Percentiles rank a stretch among this genome's conserved stretches.
phyloP scores from a whole-genome alignment of 2,888 invertebrate genomes.

The Chrysolina haemoptera region DNA sequence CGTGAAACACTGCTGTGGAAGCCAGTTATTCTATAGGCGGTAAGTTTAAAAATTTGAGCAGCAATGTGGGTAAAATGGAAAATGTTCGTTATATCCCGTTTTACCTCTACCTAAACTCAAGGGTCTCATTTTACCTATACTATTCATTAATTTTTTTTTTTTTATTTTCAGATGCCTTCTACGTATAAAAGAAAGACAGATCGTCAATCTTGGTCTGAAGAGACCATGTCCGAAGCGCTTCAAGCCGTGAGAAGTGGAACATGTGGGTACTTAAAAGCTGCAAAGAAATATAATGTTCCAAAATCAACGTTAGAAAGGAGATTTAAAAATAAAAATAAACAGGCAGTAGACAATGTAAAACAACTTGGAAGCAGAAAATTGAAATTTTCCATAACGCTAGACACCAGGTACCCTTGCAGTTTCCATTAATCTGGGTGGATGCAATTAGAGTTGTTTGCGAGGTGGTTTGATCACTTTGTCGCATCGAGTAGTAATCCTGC shows the following conservation, averaged over 20 bases:
- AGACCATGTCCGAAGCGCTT: conserved; percentile 7
- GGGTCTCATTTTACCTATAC: too few relatives aligned
- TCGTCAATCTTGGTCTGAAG: conserved; percentile 7
- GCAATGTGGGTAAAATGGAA: too few relatives aligned
- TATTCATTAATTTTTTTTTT: too few relatives aligned
- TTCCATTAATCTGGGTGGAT: conserved; percentile 38
- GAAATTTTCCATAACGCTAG: conserved; percentile 6
- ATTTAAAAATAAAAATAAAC: conserved; percentile 27
- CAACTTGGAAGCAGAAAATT: conserved; percentile 24
- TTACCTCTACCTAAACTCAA: too few relatives aligned
- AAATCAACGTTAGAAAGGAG: conserved; percentile 22
- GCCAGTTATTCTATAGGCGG: too few relatives aligned
- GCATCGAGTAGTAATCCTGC: conserved; percentile 31
- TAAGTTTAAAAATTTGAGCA: too few relatives aligned
- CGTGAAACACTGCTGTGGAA: too few relatives aligned
- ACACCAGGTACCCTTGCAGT: neutral
- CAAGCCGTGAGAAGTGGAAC: neutral
- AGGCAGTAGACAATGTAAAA: conserved; percentile 20
- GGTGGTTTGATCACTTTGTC: conserved; percentile 41
- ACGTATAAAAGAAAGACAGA: conserved; percentile 18
- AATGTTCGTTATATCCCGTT: too few relatives aligned
- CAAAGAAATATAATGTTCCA: conserved; percentile 10
- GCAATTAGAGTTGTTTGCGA: conserved; percentile 32
- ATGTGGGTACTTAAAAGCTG: neutral
- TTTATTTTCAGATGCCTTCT: conserved; percentile 7